These are phyloP conservation scores for Adineta ricciae DNA, from an alignment of 2,888 invertebrate species.

Conservation along the genomic window DNA sequence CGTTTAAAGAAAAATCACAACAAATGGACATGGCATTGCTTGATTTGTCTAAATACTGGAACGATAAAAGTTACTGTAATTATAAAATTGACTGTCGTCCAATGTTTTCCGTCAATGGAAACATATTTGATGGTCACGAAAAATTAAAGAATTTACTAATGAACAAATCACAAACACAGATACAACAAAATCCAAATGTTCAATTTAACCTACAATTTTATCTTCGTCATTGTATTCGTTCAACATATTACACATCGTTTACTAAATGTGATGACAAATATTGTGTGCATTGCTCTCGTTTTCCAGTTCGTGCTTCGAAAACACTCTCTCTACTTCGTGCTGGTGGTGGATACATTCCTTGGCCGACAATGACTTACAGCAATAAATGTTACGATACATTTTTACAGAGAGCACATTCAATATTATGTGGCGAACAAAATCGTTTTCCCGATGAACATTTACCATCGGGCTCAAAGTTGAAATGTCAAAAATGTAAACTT, in stretches of 20 bases:
- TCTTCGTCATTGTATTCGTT: background rate
- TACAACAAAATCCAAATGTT: slow-evolving; percentile 1
- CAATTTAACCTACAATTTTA: background rate
- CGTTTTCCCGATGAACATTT: background rate
- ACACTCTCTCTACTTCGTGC: background rate
- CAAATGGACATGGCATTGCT: background rate
- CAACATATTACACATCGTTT: background rate
- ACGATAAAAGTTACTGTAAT: background rate
- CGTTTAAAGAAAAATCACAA: background rate
- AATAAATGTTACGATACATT: slow-evolving; percentile 5
- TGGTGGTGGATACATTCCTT: background rate
- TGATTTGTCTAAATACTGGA: background rate
- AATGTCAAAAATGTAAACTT: background rate
- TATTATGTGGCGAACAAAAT: background rate
- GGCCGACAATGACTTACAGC: background rate
- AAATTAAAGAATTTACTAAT: background rate
- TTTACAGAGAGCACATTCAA: background rate
- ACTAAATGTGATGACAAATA: background rate
- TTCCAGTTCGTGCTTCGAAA: background rate
- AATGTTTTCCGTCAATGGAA: slow-evolving; percentile 5
- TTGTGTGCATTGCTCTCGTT: slow-evolving; percentile 7
- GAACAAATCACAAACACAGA: background rate
- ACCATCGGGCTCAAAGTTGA: background rate
- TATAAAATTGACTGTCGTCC: slow-evolving; percentile 6
- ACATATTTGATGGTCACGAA: background rate